Base-by-base conservation (phyloP, 2,113 vertebrate genomes). In the Ptychochromis oligacanthus region DNA sequence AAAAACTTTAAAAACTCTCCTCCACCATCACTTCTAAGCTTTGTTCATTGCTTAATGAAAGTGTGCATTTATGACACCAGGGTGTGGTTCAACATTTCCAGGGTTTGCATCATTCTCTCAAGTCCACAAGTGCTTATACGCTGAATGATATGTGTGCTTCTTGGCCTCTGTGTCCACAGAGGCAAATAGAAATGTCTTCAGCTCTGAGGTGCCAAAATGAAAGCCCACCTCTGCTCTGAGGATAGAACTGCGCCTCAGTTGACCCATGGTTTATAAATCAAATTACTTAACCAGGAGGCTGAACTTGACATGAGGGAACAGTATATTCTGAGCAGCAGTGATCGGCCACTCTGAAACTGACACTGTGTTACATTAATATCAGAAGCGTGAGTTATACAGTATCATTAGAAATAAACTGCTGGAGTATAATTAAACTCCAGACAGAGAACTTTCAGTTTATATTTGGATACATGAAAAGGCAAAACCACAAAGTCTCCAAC, bases 171-270 rank as follows among this genome's bases (percentile, higher is more conserved):
- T 5, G 31, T 77, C 49, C 78, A 75, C 77, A 7, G 60, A 70
- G 52, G 59, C 49, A 70, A 90, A 65, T 78, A 58, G 72, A 83
- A 80, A 75, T 31, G 4, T 3, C 72, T 60, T 81, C 87, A 49
- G 80, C 62, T 60, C 59, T 1, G 13, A 60, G 75, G 70, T 88
- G 81, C 86, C 79, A 90, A 62, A 92, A 85, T 87, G 83, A 89
- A 90, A 91, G 75, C 55, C 31, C 64, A 82, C 17, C 75, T 62
- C 61, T 28, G 60, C 74, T 54, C 64, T 65, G 59, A 81, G 57
- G 79, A 83, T 15, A 82, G 77, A 72, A 20, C 38, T 31, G 36
- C 6, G 7, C 20, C 18, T 78, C 28, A n/a, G 43, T 74, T 22
- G 5, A 31, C 76, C 79, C 74, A 14, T 80, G 56, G 17, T 85